These are phyloP conservation scores for Candidula unifasciata DNA, from an alignment of 2,888 invertebrate genomes.

Conservation along the genomic window DNA sequence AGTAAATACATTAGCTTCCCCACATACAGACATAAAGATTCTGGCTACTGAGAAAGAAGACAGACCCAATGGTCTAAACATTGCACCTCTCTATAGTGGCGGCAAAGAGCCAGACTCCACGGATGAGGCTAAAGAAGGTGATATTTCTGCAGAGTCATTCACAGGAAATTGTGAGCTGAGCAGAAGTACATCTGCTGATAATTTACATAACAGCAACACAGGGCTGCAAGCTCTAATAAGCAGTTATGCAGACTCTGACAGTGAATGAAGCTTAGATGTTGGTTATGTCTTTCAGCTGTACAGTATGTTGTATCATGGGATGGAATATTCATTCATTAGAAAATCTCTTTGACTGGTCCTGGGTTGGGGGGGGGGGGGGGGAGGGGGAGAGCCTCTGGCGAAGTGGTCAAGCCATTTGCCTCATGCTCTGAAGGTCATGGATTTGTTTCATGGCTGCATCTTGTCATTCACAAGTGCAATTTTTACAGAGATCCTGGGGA, in stretches of 20 bases:
- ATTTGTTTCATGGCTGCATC: too few relatives aligned
- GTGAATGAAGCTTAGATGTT: constrained; percentile 27
- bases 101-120: background rate
- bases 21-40: background rate
- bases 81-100: background rate
- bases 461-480: too few relatives aligned
- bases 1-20: background rate
- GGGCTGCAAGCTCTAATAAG: constrained; percentile 32
- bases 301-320: too few relatives aligned
- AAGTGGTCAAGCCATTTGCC: background rate
- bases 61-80: background rate
- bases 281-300: too few relatives aligned
- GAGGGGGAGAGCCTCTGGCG: background rate
- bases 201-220: background rate
- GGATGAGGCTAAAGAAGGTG: background rate
- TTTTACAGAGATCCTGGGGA: too few relatives aligned
- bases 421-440: background rate
- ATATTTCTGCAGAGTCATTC: too few relatives aligned
- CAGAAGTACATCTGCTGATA: background rate
- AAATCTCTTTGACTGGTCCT: too few relatives aligned
- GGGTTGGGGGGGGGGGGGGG: too few relatives aligned
- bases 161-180: background rate
- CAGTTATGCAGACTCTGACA: constrained; percentile 41
- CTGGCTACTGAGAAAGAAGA: background rate
- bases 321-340: too few relatives aligned